These are phyloP conservation scores for Epinephelus moara DNA, from an alignment of 2,113 vertebrate genomes.

Conservation along the genomic window DNA sequence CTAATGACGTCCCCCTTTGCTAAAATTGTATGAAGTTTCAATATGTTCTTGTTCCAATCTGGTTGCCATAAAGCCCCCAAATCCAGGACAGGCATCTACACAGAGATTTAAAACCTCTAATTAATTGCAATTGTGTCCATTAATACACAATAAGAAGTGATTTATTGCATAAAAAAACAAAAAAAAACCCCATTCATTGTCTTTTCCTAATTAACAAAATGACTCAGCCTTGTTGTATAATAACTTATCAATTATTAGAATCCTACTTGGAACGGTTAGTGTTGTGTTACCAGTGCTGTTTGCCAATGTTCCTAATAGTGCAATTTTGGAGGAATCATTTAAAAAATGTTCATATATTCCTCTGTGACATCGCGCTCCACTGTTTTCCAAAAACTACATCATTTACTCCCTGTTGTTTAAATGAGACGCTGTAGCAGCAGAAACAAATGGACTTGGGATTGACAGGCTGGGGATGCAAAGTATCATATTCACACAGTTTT, in stretches of 20 bases:
- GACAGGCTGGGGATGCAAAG: neutral
- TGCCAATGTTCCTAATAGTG: neutral
- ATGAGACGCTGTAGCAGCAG: neutral
- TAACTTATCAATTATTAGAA: neutral
- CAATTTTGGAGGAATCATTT: neutral
- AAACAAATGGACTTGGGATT: neutral
- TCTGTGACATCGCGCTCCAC: neutral
- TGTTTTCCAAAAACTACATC: neutral
- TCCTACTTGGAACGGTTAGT: neutral
- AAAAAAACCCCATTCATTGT: too few species aligned
- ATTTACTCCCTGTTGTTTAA: neutral
- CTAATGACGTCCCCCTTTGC: neutral
- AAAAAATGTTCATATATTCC: neutral
- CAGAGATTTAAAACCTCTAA: neutral
- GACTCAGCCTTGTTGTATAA: neutral
- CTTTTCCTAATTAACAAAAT: neutral
- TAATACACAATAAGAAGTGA: neutral
- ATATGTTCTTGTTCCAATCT: neutral
- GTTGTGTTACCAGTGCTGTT: neutral
- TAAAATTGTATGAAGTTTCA: neutral
- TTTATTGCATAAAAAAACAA: neutral
- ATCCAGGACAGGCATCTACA: neutral
- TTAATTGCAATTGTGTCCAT: neutral
- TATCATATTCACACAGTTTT: neutral
- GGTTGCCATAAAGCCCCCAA: neutral